Evolutionary conservation across 2,797 vertebrate species (phyloP), one percentile per base, ranked within the genome.

Genomic region (Podarcis siculus): DNA sequence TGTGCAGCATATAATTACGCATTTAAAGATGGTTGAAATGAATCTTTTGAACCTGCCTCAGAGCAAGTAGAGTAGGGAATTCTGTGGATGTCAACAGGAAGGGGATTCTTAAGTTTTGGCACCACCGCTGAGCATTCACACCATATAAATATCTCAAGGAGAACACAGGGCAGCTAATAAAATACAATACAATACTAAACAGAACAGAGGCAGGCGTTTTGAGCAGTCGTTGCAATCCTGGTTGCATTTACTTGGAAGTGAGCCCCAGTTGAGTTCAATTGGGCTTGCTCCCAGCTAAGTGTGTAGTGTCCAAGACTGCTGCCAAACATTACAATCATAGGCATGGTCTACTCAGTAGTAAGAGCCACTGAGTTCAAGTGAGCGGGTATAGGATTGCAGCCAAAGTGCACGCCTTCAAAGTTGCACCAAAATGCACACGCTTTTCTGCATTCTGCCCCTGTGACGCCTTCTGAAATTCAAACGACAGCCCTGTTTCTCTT

Each of bases 401-500:
- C 35, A 25, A 67, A 67, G 13, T 80, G 12, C n/a, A 75, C 5
- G 37, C 21, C 69, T 32, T 30, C 23, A 66, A 37, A 82, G 15
- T 8, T 67, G 30, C 8, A 66, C 23, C 66, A 58, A 66, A 58
- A 32, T 39, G 21, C 55, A 3, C 35, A 83, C 10, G 17, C 6
- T 75, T 80, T 75, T 67, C 37, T 81, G 10, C 23, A 27, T 75
- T 75, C 55, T 55, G 4, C 37, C 4, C n/a, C 30, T 64, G 39
- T 37, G 21, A 79, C 35, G 7, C 8, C 8, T 79, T 89, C 66
- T 35, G 58, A 83, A 93, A 91, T 73, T 87, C 77, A 94, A 77
- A 7, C 27, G 23, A 30, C 27, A 76, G 71, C 0, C 75, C 0
- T 0, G 85, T 55, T 73, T 67, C 93, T 93, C 79, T 87, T 83